A percentile compares a stretch with the other conserved stretches of the same genome.
phyloP scores from a whole-genome alignment of 2,888 invertebrate species.

The Rhamnusium bicolor region DNA sequence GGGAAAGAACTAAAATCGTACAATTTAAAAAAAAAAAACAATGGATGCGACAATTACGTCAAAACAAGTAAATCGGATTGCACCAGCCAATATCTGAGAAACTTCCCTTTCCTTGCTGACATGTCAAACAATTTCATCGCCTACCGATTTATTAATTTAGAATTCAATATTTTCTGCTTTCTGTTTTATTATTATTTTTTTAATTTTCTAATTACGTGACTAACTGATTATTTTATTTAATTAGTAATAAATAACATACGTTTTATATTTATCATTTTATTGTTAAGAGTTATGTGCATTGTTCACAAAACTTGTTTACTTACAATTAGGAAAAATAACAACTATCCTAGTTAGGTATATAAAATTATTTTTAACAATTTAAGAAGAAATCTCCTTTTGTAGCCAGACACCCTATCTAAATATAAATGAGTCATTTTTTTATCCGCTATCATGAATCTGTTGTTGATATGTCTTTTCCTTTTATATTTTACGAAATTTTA shows the following conservation, averaged over 20 bases:
- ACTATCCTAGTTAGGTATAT: conserved; percentile 6
- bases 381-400: not conserved
- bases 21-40: too few species aligned
- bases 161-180: too few species aligned
- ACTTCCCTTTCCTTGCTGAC: too few species aligned
- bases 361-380: not conserved
- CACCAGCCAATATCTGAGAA: too few species aligned
- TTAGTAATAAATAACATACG: not conserved
- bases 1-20: too few species aligned
- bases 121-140: too few species aligned
- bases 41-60: too few species aligned
- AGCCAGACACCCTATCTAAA: not conserved
- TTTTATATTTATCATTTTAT: not conserved
- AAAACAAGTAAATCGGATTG: too few species aligned
- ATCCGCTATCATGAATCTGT: not conserved
- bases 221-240: too few species aligned
- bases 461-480: conserved; percentile 1
- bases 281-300: conserved; percentile 1
- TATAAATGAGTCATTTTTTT: not conserved
- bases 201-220: too few species aligned
- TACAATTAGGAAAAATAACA: not conserved
- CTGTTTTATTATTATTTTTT: too few species aligned
- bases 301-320: not conserved
- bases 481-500: not conserved
- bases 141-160: too few species aligned